Base-by-base conservation (phyloP, 92 coral and sea anemone species). In the Parazoanthus darwini region DNA sequence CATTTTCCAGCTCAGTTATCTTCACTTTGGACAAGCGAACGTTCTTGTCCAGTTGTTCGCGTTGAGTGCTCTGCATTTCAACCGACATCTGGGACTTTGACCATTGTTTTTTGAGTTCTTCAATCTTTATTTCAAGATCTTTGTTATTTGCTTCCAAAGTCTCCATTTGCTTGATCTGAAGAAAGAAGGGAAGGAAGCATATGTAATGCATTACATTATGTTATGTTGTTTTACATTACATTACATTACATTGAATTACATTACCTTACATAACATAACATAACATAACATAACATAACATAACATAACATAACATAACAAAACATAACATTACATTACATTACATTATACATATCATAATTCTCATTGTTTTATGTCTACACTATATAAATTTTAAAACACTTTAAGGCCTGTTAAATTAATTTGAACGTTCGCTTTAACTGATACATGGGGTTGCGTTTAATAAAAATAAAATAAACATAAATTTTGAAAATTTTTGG, bases 111-210 rank as follows among this genome's bases (percentile, higher is more conserved):
- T 37, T 94, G 65, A 94, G 66, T 44, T 48, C 90, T 86, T 94
- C 96, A 38, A 90, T 37, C 77, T 88, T 88, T 15, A 85, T 74
- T 38, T 90, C 93, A 43, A 92, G 93, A n/a, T 91, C 91, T 73
- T 82, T 81, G 70, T 94, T 94, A 18, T 85, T 77, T 0, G 82
- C 86, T 48, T 86, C 89, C 54, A 94, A 87, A 50, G 86, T 92
- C 44, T 94, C 93, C 20, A 92, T 82, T 84, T 92, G 93, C 78
- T 84, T 84, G 66, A 71, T 74, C 87, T 84, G 42, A 71, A 16
- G 39, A 22, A 81, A 33, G 70, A 54, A 63, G 36, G 67, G 22
- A 63, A 18, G 70, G 16, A 63, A 18, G 25, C 1, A 10, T 48
- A 10, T 48, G 10, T 10, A 48, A 7, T 48, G 8, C 51, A 48